A percentile compares a stretch with the other conserved stretches of the same genome.
Conservation (phyloP, 1,140 invertebrate species). For the Drosophila repleta region DNA sequence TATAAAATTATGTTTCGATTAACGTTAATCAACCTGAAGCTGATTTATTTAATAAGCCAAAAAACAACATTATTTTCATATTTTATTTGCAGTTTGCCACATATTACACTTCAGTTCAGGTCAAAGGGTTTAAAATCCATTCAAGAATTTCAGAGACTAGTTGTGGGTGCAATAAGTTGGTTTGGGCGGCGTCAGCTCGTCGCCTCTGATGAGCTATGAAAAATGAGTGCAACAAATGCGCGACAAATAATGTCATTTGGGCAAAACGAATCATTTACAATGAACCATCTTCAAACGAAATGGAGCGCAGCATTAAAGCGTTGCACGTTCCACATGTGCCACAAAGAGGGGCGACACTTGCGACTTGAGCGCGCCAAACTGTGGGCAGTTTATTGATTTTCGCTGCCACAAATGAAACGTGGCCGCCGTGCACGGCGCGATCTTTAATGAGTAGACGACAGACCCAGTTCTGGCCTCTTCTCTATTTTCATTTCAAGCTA, state of each 20-base stretch:
- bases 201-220: conserved; percentile 59
- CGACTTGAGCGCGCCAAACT: not conserved
- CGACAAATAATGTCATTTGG: conserved; percentile 74
- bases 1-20: too few relatives aligned
- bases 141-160: not conserved
- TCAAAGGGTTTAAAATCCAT: conserved; percentile 15
- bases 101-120: too few relatives aligned
- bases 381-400: conserved; percentile 32
- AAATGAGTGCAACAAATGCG: conserved; percentile 79
- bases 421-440: conserved; percentile 54
- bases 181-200: conserved; percentile 4
- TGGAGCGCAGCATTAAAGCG: conserved; percentile 65
- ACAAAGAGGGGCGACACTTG: conserved; percentile 41
- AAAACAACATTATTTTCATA: too few relatives aligned
- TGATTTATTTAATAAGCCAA: too few relatives aligned
- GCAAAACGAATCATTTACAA: conserved; percentile 82
- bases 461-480: conserved; percentile 8
- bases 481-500: conserved; percentile 30
- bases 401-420: conserved; percentile 69
- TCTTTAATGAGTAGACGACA: conserved; percentile 67
- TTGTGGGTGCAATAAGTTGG: conserved; percentile 11
- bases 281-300: conserved; percentile 81
- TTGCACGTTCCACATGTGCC: conserved; percentile 32
- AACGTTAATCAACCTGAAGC: too few relatives aligned
- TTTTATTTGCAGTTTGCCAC: too few relatives aligned